Evolutionary conservation across 2,888 invertebrate species (phyloP).

Genomic region (Argynnis bischoffii): DNA sequence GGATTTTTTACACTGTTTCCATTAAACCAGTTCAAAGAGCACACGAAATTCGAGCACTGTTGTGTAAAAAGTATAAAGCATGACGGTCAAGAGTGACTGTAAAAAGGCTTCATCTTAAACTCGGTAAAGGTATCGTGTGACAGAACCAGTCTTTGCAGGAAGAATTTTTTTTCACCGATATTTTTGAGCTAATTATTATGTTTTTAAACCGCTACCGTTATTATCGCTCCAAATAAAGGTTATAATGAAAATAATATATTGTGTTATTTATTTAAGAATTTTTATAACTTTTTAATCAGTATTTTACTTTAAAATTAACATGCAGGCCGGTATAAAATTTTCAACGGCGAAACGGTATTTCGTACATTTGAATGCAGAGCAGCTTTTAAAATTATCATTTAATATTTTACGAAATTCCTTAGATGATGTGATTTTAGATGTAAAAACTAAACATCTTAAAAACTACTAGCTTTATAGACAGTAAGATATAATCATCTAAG

Average conservation of each 20-base stretch:
- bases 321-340: slow-evolving; percentile 5
- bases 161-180: slow-evolving; percentile 36
- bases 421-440: too few relatives aligned
- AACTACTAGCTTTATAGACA: too few relatives aligned
- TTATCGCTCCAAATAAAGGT: slow-evolving; percentile 35
- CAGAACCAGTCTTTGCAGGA: slow-evolving; percentile 40
- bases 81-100: slow-evolving; percentile 42
- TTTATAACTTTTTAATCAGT: slow-evolving; percentile 30
- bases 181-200: slow-evolving; percentile 39
- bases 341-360: slow-evolving; percentile 13
- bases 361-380: slow-evolving; percentile 6
- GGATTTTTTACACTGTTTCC: slow-evolving; percentile 63
- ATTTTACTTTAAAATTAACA: slow-evolving; percentile 20
- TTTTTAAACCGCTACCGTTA: slow-evolving; percentile 38
- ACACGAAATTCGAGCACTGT: slow-evolving; percentile 61
- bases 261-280: slow-evolving; percentile 25
- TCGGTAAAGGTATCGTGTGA: slow-evolving; percentile 38
- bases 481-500: too few relatives aligned
- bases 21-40: slow-evolving; percentile 77
- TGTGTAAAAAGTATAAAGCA: slow-evolving; percentile 53
- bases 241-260: slow-evolving; percentile 30
- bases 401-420: slow-evolving; percentile 1
- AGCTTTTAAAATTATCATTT: not conserved
- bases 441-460: too few relatives aligned
- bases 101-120: slow-evolving; percentile 40